Evolutionary conservation across 2,888 invertebrate species (phyloP).

Genomic region (Leucoma salicis): DNA sequence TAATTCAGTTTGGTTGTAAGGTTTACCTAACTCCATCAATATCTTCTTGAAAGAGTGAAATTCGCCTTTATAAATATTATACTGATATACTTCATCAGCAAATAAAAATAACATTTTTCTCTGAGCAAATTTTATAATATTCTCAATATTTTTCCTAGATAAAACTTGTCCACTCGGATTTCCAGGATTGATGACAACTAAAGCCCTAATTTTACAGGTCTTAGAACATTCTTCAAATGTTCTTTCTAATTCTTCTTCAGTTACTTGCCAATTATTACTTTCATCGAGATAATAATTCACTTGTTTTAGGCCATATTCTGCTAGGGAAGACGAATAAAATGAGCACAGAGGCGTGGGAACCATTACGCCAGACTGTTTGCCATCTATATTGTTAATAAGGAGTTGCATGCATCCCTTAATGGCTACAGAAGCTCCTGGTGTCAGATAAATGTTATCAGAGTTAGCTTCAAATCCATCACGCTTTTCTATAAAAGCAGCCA

Average conservation of each 20-base stretch:
- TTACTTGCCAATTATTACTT: slow-evolving; percentile 90
- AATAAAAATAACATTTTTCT: slow-evolving; percentile 89
- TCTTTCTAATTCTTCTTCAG: slow-evolving; percentile 88
- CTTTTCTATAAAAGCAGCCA: slow-evolving; percentile 89
- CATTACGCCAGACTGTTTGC: slow-evolving; percentile 89
- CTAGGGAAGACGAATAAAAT: slow-evolving; percentile 93
- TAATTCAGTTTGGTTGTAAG: slow-evolving; percentile 89
- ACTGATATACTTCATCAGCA: slow-evolving; percentile 97
- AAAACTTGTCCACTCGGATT: slow-evolving; percentile 94
- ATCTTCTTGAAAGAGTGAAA: slow-evolving; percentile 96
- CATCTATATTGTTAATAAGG: slow-evolving; percentile 71
- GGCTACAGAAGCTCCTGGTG: slow-evolving; percentile 93
- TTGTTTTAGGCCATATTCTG: slow-evolving; percentile 91
- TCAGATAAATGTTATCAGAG: slow-evolving; percentile 89
- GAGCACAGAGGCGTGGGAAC: slow-evolving; percentile 98
- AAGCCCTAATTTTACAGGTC: slow-evolving; percentile 86
- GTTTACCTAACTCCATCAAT: slow-evolving; percentile 90
- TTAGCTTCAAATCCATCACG: slow-evolving; percentile 88
- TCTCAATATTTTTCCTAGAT: slow-evolving; percentile 90
- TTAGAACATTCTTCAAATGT: slow-evolving; percentile 84
- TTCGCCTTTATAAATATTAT: slow-evolving; percentile 93
- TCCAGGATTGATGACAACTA: slow-evolving; percentile 97
- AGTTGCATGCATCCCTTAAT: slow-evolving; percentile 91
- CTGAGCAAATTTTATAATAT: slow-evolving; percentile 93
- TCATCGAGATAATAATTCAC: slow-evolving; percentile 94